Evolutionary conservation across 2,113 vertebrate species (phyloP).

Genomic region (Labrus mixtus): DNA sequence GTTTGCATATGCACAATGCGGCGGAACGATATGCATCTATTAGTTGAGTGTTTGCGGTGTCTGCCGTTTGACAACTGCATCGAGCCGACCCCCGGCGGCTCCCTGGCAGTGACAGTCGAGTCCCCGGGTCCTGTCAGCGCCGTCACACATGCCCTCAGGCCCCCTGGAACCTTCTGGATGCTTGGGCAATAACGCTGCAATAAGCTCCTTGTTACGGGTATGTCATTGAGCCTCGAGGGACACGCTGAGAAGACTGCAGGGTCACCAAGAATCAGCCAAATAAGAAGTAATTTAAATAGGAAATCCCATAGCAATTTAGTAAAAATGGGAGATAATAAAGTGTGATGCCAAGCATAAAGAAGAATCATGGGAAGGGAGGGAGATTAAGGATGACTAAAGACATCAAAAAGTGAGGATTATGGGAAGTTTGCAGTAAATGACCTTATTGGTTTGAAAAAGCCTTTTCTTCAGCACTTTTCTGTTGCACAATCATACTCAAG

Average conservation of each 20-base stretch:
- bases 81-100: slow-evolving; percentile 38
- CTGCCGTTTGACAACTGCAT: slow-evolving; percentile 59
- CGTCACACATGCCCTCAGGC: slow-evolving; percentile 62
- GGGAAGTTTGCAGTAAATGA: not conserved
- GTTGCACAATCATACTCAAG: not conserved
- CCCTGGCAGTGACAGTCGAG: slow-evolving; percentile 61
- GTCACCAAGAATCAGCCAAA: slow-evolving; percentile 47
- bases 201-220: slow-evolving; percentile 70
- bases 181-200: slow-evolving; percentile 69
- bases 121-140: slow-evolving; percentile 68
- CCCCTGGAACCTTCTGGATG: slow-evolving; percentile 51
- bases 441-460: slow-evolving; percentile 3
- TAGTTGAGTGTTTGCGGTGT: slow-evolving; percentile 4
- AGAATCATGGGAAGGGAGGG: not conserved
- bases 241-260: slow-evolving; percentile 25
- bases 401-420: slow-evolving; percentile 19
- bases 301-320: slow-evolving; percentile 30
- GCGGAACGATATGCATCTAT: slow-evolving; percentile 3
- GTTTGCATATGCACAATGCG: slow-evolving; percentile 34
- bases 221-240: slow-evolving; percentile 47
- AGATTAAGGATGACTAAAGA: slow-evolving; percentile 17
- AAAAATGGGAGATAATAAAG: slow-evolving; percentile 38
- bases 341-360: slow-evolving; percentile 22
- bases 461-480: not conserved
- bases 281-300: slow-evolving; percentile 36